Conservation (phyloP, 2,113 vertebrate species). For the Lycaon pictus region DNA sequence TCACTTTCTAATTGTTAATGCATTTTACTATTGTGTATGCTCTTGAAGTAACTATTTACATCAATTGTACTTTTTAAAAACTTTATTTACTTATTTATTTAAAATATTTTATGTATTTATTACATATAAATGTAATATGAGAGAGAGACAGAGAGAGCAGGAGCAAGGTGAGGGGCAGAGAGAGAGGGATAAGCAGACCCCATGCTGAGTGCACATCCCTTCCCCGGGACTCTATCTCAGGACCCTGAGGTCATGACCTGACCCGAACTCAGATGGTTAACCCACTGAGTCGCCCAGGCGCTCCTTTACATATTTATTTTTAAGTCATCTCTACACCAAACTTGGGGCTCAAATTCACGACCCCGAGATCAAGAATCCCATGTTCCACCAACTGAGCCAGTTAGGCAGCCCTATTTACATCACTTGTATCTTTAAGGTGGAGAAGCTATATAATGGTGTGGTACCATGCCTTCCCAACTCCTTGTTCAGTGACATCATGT, state of each 20-base stretch:
- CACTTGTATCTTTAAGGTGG: neutral
- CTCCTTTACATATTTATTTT: neutral
- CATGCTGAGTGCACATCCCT: neutral
- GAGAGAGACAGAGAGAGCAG: neutral
- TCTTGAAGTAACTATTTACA: neutral
- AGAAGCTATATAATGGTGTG: neutral
- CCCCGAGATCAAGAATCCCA: neutral
- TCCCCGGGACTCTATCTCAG: neutral
- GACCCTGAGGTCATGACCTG: neutral
- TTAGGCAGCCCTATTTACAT: neutral
- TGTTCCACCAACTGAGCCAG: neutral
- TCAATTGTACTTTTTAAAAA: neutral
- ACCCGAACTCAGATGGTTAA: neutral
- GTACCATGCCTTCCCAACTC: neutral
- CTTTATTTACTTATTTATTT: neutral
- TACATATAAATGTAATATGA: too few species aligned
- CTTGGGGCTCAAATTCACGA: neutral
- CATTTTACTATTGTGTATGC: conserved; percentile 24
- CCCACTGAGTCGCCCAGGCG: neutral
- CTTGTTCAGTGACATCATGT: neutral
- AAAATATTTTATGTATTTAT: neutral
- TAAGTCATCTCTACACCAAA: neutral
- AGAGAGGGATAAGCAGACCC: neutral
- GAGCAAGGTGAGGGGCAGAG: neutral
- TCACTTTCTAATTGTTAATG: conserved; percentile 12